Evolutionary conservation across 2,797 vertebrate species (phyloP).

Genomic region (Graptemys geographica): DNA sequence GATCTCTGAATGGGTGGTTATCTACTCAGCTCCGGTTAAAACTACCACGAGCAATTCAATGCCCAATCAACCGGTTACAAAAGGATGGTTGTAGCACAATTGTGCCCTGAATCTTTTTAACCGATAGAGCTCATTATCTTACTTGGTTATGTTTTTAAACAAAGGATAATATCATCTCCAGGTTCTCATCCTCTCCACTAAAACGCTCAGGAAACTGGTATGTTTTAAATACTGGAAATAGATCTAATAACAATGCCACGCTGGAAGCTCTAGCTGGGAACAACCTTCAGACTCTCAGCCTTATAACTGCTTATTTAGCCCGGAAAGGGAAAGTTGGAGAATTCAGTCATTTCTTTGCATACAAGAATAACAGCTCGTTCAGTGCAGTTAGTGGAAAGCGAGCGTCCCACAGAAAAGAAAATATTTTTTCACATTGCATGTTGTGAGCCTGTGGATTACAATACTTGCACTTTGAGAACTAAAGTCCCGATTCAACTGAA

Average conservation of each 20-base stretch:
- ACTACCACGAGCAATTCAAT: not conserved
- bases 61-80: not conserved
- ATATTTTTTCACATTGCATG: fast-evolving
- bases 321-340: not conserved
- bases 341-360: not conserved
- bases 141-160: not conserved
- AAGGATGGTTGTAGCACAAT: not conserved
- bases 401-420: not conserved
- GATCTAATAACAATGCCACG: not conserved
- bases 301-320: not conserved
- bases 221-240: not conserved
- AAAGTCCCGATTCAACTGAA: not conserved
- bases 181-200: not conserved
- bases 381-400: not conserved
- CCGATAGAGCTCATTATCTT: not conserved
- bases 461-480: not conserved
- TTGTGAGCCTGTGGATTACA: not conserved
- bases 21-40: not conserved
- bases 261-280: not conserved
- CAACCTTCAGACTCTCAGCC: not conserved
- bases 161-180: not conserved
- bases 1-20: not conserved
- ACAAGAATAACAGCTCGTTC: not conserved
- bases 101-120: not conserved
- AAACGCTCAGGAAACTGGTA: fast-evolving